Conservation (phyloP, 2,113 vertebrate species). For the Neogobius melanostomus region DNA sequence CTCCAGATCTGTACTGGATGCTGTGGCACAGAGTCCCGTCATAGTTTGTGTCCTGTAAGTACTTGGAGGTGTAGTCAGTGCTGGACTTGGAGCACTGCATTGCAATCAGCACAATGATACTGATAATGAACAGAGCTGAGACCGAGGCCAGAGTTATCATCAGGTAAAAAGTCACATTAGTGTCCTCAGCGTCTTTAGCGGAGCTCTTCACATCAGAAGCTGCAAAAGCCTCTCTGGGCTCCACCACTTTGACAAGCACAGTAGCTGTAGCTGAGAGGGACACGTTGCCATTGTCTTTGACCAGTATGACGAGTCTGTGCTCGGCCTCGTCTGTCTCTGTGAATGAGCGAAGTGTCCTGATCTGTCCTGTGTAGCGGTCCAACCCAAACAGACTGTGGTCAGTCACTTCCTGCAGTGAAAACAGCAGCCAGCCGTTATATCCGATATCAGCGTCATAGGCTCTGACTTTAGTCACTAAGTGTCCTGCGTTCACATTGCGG, state of each 20-base stretch:
- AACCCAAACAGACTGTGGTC: conserved; percentile 65
- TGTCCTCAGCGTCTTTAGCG: conserved; percentile 17
- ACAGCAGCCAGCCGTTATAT: conserved; percentile 72
- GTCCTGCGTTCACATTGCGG: too few relatives aligned
- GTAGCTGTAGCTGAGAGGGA: conserved; percentile 69
- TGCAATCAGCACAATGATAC: conserved; percentile 25
- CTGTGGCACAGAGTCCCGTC: conserved; percentile 7
- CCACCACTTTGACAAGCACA: conserved; percentile 62
- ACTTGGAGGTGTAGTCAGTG: conserved; percentile 48
- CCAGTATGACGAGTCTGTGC: conserved; percentile 51
- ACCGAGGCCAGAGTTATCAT: conserved; percentile 65
- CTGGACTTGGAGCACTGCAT: conserved; percentile 24
- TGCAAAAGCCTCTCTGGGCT: conserved; percentile 67
- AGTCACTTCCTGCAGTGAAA: conserved; percentile 61
- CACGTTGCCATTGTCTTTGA: conserved; percentile 71
- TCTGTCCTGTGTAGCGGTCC: conserved; percentile 68
- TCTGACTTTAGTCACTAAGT: too few relatives aligned
- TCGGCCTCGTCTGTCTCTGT: conserved; percentile 65
- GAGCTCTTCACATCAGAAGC: conserved; percentile 56
- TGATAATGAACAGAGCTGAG: conserved; percentile 61
- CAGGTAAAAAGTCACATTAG: conserved; percentile 55
- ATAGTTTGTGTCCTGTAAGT: conserved; percentile 29
- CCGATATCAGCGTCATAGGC: conserved; percentile 64
- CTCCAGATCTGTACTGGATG: conserved; percentile 53
- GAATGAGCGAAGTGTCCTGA: conserved; percentile 63